A percentile compares a stretch with the other conserved stretches of the same genome.
Evolutionary conservation across 2,888 invertebrate genomes (phyloP).

Genomic region (Tribolium freemani): DNA sequence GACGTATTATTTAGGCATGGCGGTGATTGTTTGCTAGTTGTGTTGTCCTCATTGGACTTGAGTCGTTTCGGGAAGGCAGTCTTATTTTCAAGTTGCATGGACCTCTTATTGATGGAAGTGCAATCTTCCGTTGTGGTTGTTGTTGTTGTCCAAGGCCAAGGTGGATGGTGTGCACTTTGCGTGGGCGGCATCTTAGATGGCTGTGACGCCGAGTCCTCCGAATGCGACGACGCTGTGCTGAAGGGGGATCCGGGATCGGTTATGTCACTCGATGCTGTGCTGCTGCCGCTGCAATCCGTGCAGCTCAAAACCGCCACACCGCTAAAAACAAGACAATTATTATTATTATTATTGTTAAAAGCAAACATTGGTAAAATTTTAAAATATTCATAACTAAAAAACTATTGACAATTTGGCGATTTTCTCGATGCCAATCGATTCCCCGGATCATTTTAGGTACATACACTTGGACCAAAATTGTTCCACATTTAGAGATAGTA

Average conservation of each 20-base stretch:
- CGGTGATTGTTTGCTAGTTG: slow-evolving; percentile 57
- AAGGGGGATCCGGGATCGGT: slow-evolving; percentile 90
- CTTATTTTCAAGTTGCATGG: slow-evolving; percentile 54
- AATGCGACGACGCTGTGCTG: slow-evolving; percentile 75
- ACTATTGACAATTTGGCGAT: no score
- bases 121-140: slow-evolving; percentile 56
- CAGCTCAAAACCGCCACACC: slow-evolving; percentile 87
- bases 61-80: slow-evolving; percentile 59
- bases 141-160: slow-evolving; percentile 58
- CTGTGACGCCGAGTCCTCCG: slow-evolving; percentile 64
- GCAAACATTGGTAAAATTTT: no score
- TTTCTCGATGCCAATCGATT: no score
- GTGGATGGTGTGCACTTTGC: slow-evolving; percentile 58
- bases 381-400: no score
- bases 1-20: slow-evolving; percentile 58
- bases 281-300: slow-evolving; percentile 77
- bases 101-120: slow-evolving; percentile 48
- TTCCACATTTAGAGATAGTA: no score
- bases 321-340: slow-evolving; percentile 70
- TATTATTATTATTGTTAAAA: no score
- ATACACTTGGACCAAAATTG: no score
- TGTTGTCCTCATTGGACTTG: slow-evolving; percentile 53
- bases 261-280: slow-evolving; percentile 80
- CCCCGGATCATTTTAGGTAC: no score
- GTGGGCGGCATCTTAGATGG: slow-evolving; percentile 65